Base-by-base conservation (phyloP, 1,140 invertebrate genomes). In the Helicoverpa armigera region DNA sequence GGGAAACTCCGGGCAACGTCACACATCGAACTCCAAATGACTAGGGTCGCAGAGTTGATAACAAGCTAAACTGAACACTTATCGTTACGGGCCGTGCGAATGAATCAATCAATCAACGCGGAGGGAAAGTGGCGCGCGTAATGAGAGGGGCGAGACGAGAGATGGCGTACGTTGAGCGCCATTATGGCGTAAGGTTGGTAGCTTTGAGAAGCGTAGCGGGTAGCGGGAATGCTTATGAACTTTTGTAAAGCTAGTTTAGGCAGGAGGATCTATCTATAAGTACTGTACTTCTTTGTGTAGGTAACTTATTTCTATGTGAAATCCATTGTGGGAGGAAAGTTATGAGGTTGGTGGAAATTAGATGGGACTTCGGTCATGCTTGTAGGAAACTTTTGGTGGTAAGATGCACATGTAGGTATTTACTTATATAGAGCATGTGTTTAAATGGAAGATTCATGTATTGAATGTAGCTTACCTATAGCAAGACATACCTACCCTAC, bases 41-140 rank as follows among this genome's bases (percentile, higher is more conserved):
- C 81, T 69, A 69, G 76, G 76, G 73, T 43, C 53, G 77, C 80
- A 69, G 83, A 87, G 85, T 88, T 90, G 88, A 92, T 88, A 91
- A 88, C 86, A 84, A 88, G 89, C 86, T 86, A 86, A 84, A 87
- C 82, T 88, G 87, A 86, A 85, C 89, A 89, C 87, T 91, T 89
- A 90, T 89, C 90, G 89, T 87, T 84, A 82, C 88, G 83, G 88
- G 84, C 83, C 88, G 86, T 82, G 84, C 76, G 87, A 89, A 90
- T 86, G 85, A 90, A 90, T 91, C 88, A 88, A 92, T 91, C 87
- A 90, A 87, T 88, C 85, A 83, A 83, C 85, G 85, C 80, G 69
- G 88, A 77, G 86, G 82, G 86, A 80, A 82, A 83, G 87, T 79
- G 77, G 82, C 63, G 79, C 74, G 74, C 65, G 50, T 76, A 81